These are phyloP conservation scores for Scyliorhinus canicula DNA, from an alignment of 2,797 vertebrate genomes.

Conservation along the genomic window DNA sequence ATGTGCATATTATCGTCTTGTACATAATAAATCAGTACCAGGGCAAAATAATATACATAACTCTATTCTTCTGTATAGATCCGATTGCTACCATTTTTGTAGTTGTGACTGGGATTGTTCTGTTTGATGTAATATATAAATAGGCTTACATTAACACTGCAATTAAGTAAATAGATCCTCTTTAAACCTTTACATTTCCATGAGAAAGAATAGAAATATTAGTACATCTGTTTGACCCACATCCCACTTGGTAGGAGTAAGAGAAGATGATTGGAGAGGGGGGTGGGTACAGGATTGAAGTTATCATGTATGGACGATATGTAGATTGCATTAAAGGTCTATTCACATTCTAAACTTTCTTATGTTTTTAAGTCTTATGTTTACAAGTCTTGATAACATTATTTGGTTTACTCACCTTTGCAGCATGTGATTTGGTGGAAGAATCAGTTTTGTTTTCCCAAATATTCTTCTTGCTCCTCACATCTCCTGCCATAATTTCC, in stretches of 20 bases:
- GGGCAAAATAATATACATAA: neutral
- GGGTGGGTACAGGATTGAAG: neutral
- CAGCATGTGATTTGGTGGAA: conserved; percentile 37
- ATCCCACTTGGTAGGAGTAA: neutral
- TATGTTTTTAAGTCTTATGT: neutral
- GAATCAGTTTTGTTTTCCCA: conserved; percentile 78
- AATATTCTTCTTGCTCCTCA: conserved; percentile 83
- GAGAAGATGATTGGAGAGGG: neutral
- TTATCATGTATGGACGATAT: neutral
- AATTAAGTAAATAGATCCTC: too few species aligned
- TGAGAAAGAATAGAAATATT: neutral
- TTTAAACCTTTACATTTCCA: neutral
- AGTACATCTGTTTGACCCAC: neutral
- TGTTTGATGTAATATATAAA: too few species aligned
- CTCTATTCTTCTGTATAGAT: neutral
- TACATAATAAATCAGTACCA: neutral
- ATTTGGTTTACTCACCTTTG: conserved; percentile 45
- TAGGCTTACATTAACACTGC: too few species aligned
- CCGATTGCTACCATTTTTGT: neutral
- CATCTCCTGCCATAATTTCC: conserved; percentile 84
- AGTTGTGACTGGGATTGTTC: neutral
- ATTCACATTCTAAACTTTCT: neutral
- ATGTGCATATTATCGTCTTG: neutral
- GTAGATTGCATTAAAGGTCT: neutral
- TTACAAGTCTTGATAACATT: neutral